phyloP scores from a whole-genome alignment of 2,113 vertebrate species.

The Upupa epops region DNA sequence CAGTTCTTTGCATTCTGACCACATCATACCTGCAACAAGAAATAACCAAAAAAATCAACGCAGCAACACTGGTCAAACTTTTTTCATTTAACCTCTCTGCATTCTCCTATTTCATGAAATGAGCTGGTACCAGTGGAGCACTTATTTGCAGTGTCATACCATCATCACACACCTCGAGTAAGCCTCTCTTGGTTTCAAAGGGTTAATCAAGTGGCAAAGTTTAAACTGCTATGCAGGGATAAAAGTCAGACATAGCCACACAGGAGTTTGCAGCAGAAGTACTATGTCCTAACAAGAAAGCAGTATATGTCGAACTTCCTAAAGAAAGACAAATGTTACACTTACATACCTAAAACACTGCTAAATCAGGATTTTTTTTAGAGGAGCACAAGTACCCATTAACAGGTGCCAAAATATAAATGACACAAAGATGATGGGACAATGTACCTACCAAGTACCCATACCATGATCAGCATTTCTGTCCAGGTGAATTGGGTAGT shows the following conservation, averaged over 20 bases:
- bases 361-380: not conserved
- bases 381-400: not conserved
- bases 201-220: not conserved
- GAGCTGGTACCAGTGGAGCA: not conserved
- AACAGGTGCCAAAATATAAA: not conserved
- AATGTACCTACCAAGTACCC: constrained; percentile 85
- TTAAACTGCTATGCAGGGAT: not conserved
- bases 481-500: constrained; percentile 89
- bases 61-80: not conserved
- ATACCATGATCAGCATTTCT: constrained; percentile 90
- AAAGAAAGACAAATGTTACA: not conserved
- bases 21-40: constrained; percentile 86
- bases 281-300: not conserved
- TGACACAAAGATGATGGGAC: not conserved
- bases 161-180: not conserved
- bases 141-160: not conserved
- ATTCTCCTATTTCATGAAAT: not conserved
- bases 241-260: not conserved
- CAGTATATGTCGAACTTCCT: not conserved
- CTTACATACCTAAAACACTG: not conserved
- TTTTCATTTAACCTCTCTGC: not conserved
- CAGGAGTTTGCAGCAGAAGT: not conserved
- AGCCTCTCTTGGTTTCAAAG: not conserved
- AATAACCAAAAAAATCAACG: not conserved
- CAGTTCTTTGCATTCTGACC: constrained; percentile 90